Percentiles rank a stretch among this genome's conserved stretches.
Evolutionary conservation across 2,888 invertebrate species (phyloP).

Genomic region (Chymomyza amoena): DNA sequence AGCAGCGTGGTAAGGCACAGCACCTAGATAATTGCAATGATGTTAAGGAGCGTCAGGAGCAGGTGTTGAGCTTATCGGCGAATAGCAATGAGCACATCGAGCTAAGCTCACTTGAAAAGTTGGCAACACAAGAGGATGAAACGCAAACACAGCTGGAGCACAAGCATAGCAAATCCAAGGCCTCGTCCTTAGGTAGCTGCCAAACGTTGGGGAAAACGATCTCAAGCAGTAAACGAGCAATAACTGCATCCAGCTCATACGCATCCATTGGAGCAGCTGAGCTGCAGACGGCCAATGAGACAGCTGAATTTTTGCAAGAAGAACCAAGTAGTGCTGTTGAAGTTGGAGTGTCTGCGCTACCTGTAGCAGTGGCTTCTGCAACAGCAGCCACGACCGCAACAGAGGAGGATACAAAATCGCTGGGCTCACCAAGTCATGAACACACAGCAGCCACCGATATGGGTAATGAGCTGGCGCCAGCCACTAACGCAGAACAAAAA

Average conservation of each 20-base stretch:
- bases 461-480: conserved; percentile 17
- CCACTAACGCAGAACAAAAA: conserved; percentile 6
- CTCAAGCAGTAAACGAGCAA: conserved; percentile 60
- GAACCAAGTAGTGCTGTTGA: neutral
- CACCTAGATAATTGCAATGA: conserved; percentile 23
- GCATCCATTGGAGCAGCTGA: conserved; percentile 54
- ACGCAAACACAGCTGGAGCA: conserved; percentile 44
- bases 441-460: conserved; percentile 7
- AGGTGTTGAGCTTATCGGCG: conserved; percentile 22
- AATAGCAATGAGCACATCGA: conserved; percentile 71
- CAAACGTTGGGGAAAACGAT: conserved; percentile 69
- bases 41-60: neutral
- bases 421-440: neutral
- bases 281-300: neutral
- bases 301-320: neutral
- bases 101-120: conserved; percentile 68
- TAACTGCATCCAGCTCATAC: conserved; percentile 69
- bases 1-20: conserved; percentile 16
- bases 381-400: neutral
- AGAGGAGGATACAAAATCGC: neutral
- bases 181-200: conserved; percentile 69
- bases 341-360: neutral
- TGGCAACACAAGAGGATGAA: conserved; percentile 32
- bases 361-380: neutral
- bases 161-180: conserved; percentile 71